Percentiles rank a stretch among this genome's conserved stretches.
phyloP scores from a whole-genome alignment of 2,797 vertebrate species.

The Malurus splendens region DNA sequence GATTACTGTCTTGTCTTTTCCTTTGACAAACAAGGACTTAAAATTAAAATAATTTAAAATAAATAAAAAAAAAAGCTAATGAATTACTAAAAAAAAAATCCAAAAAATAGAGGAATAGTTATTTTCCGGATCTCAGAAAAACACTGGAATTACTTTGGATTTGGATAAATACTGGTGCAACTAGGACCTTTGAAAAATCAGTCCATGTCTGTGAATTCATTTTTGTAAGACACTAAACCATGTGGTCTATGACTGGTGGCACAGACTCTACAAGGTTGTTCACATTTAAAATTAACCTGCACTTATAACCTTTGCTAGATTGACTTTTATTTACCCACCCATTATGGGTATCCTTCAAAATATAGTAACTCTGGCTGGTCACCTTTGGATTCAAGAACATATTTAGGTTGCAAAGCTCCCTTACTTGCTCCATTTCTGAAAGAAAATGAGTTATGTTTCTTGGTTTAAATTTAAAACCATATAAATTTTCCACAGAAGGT shows the following conservation, averaged over 20 bases:
- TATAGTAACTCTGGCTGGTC: background rate
- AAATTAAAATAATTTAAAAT: background rate
- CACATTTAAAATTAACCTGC: background rate
- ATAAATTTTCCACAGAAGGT: background rate
- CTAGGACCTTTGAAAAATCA: background rate
- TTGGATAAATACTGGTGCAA: background rate
- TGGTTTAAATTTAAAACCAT: background rate
- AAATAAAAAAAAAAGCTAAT: background rate
- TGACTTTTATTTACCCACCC: background rate
- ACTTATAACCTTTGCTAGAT: background rate
- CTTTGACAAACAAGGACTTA: background rate
- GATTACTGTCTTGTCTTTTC: background rate
- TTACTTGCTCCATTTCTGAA: background rate
- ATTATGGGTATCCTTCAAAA: background rate
- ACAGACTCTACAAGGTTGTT: background rate
- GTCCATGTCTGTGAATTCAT: background rate
- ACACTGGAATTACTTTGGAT: background rate
- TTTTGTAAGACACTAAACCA: background rate
- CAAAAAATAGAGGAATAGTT: background rate
- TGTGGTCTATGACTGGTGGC: fast-evolving
- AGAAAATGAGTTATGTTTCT: background rate
- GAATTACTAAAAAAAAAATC: background rate
- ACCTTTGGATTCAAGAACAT: background rate
- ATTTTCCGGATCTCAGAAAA: background rate
- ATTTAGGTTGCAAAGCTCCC: background rate